A percentile compares a stretch with the other conserved stretches of the same genome.
Conservation (phyloP, 2,113 vertebrate species). For the Festucalex cinctus region DNA sequence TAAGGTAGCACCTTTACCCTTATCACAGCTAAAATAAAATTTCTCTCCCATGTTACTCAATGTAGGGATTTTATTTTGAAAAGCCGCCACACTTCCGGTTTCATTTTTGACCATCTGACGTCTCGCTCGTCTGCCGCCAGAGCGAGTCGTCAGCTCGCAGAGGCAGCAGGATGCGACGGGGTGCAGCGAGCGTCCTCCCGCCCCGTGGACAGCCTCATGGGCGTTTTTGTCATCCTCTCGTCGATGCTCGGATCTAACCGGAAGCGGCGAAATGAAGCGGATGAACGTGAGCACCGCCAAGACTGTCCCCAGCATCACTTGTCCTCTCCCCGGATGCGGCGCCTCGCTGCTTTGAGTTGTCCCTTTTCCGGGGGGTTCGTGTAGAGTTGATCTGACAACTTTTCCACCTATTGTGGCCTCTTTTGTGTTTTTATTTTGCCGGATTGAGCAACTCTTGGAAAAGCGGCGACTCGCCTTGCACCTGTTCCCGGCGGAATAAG, state of each 20-base stretch:
- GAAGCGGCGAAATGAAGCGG: conserved; percentile 70
- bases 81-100: background rate
- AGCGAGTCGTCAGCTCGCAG: conserved; percentile 34
- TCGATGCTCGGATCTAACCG: conserved; percentile 62
- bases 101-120: conserved; percentile 9
- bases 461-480: conserved; percentile 53
- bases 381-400: conserved; percentile 46
- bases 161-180: conserved; percentile 60
- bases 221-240: conserved; percentile 49
- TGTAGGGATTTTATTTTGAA: conserved; percentile 41
- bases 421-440: conserved; percentile 39
- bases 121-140: background rate
- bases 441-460: conserved; percentile 64
- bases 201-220: conserved; percentile 65
- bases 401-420: conserved; percentile 26
- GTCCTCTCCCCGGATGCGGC: conserved; percentile 52
- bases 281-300: conserved; percentile 74
- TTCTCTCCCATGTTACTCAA: no score
- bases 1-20: no score
- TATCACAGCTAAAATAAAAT: no score
- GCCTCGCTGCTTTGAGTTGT: conserved; percentile 27
- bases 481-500: conserved; percentile 55
- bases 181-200: conserved; percentile 50
- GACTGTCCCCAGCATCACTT: conserved; percentile 51
- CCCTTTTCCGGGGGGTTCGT: background rate